Percentiles rank a stretch among this genome's conserved stretches.
These are phyloP conservation scores for Collichthys lucidus DNA, from an alignment of 2,113 vertebrate species.

Conservation along the genomic window DNA sequence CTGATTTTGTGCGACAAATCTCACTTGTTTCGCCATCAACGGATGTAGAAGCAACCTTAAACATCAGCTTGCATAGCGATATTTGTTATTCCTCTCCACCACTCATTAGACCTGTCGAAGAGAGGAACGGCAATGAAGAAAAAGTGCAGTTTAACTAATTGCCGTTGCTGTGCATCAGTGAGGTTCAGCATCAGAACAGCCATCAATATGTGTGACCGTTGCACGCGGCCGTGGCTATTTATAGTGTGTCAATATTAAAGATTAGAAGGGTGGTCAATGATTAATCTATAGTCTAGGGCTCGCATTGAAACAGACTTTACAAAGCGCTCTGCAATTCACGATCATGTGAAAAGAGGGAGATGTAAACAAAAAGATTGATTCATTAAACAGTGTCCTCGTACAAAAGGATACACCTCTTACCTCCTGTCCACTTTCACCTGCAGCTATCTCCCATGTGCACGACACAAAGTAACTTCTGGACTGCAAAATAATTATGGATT, in stretches of 20 bases:
- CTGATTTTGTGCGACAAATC: no score
- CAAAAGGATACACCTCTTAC: background rate
- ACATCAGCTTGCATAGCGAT: background rate
- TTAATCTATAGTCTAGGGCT: background rate
- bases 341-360: background rate
- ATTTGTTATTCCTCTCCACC: background rate
- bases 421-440: background rate
- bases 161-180: no score
- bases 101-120: background rate
- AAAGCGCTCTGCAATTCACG: background rate
- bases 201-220: no score
- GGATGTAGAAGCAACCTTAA: background rate
- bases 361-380: background rate
- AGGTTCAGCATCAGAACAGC: no score
- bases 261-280: background rate
- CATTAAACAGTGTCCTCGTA: background rate
- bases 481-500: background rate
- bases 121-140: background rate
- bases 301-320: background rate
- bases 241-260: background rate
- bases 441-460: background rate
- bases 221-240: no score
- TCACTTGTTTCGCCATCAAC: background rate
- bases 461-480: background rate
- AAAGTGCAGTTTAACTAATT: no score